These are phyloP conservation scores for Chaetophractus vellerosus DNA, from an alignment of 2,797 vertebrate species.

Conservation along the genomic window DNA sequence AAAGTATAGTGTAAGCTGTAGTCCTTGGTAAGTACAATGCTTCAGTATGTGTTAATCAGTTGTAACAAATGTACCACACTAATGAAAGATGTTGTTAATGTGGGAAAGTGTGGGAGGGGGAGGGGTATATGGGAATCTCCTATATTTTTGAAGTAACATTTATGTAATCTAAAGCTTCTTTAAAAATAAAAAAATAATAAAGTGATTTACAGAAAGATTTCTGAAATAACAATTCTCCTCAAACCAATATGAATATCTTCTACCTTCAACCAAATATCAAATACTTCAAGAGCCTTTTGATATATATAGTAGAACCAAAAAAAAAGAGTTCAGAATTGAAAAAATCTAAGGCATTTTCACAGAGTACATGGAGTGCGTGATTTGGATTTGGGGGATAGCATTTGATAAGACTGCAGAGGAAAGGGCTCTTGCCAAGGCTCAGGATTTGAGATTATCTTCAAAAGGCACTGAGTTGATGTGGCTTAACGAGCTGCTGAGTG, in stretches of 20 bases:
- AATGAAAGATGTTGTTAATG: too few species aligned
- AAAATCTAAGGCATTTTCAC: not conserved
- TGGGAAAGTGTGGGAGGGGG: too few species aligned
- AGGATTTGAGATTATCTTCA: not conserved
- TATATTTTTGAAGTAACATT: too few species aligned
- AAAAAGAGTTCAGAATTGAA: not conserved
- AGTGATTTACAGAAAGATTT: slow-evolving; percentile 87
- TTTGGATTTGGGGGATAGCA: not conserved
- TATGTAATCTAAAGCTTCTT: too few species aligned
- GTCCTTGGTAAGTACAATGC: too few species aligned
- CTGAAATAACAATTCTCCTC: slow-evolving; percentile 75
- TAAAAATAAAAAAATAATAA: too few species aligned
- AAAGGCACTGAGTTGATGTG: not conserved
- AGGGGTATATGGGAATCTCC: too few species aligned
- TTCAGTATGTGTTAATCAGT: too few species aligned
- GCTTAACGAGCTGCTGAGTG: not conserved
- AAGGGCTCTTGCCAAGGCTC: not conserved
- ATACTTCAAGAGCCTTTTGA: slow-evolving; percentile 62
- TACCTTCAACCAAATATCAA: slow-evolving; percentile 54
- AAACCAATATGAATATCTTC: slow-evolving; percentile 63
- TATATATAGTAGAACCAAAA: slow-evolving; percentile 24
- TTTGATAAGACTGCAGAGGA: not conserved
- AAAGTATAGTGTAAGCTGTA: too few species aligned
- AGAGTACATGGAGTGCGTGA: not conserved
- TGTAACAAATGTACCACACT: too few species aligned